These are phyloP conservation scores for Arenicola marina DNA, from an alignment of 2,888 invertebrate genomes.

Conservation along the genomic window DNA sequence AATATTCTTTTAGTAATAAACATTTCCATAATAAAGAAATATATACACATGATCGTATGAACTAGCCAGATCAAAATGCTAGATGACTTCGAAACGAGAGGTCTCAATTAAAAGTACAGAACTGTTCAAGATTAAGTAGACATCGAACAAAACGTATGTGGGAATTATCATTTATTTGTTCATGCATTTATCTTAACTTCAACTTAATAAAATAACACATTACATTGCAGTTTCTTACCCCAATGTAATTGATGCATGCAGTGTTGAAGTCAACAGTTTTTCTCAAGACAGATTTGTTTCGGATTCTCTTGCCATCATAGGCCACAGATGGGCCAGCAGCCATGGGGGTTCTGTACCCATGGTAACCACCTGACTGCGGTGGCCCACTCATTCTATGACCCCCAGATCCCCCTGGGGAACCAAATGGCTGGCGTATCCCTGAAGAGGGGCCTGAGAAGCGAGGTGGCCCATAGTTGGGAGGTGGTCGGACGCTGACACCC, in stretches of 20 bases:
- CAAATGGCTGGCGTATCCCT: too few species aligned
- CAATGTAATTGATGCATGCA: slow-evolving; percentile 86
- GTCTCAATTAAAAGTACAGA: too few species aligned
- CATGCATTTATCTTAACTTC: too few species aligned
- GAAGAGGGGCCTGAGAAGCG: too few species aligned
- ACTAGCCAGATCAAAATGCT: neutral
- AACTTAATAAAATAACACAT: neutral
- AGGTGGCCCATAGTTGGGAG: too few species aligned
- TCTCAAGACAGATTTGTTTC: slow-evolving; percentile 89
- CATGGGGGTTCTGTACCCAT: neutral
- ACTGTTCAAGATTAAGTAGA: too few species aligned
- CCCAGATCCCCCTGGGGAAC: too few species aligned
- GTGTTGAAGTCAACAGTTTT: slow-evolving; percentile 99
- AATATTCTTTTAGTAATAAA: too few species aligned
- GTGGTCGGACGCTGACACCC: neutral
- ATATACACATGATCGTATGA: too few species aligned
- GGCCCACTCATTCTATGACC: too few species aligned
- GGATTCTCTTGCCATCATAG: slow-evolving; percentile 85
- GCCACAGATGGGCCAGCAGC: neutral
- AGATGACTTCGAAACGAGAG: neutral
- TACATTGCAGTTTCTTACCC: slow-evolving; percentile 67
- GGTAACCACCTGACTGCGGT: neutral
- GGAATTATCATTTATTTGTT: too few species aligned
- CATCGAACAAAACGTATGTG: neutral
- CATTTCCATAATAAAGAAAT: too few species aligned